A percentile compares a stretch with the other conserved stretches of the same genome.
Evolutionary conservation across 2,888 invertebrate species (phyloP).

Genomic region (Cheilosia scutellata): DNA sequence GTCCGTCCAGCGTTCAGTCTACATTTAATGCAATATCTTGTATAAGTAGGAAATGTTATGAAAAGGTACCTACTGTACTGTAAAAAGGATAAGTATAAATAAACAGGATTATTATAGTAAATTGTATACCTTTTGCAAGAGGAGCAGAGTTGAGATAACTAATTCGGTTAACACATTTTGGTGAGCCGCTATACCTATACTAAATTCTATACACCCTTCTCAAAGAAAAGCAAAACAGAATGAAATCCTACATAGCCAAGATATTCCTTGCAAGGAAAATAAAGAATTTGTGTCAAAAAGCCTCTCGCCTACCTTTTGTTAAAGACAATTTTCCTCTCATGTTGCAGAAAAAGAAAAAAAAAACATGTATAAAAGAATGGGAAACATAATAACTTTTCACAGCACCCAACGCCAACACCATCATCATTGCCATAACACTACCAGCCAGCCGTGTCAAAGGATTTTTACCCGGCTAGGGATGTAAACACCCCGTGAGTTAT

Average conservation of each 20-base stretch:
- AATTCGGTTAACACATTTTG: too few species aligned
- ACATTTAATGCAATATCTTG: too few species aligned
- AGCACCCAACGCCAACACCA: constrained; percentile 22
- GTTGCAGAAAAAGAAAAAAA: not conserved
- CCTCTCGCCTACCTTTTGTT: constrained; percentile 43
- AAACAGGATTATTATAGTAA: too few species aligned
- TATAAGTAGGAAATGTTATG: too few species aligned
- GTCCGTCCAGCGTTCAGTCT: too few species aligned
- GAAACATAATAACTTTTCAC: constrained; percentile 47
- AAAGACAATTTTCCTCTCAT: constrained; percentile 55
- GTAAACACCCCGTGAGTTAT: constrained; percentile 56
- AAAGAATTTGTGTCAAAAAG: constrained; percentile 51
- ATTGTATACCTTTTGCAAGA: too few species aligned
- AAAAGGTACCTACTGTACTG: too few species aligned
- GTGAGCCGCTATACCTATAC: too few species aligned
- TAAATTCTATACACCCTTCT: not conserved
- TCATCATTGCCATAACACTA: constrained; percentile 25
- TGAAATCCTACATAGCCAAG: not conserved
- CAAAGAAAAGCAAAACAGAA: not conserved
- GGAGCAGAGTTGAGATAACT: too few species aligned
- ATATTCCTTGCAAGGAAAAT: not conserved
- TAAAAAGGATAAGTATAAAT: too few species aligned
- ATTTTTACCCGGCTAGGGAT: constrained; percentile 21
- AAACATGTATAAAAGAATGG: constrained; percentile 5
- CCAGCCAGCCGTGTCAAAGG: constrained; percentile 52